Evolutionary conservation across 2,888 invertebrate genomes (phyloP), one percentile per base, ranked within the genome.

Genomic region (Megaustenia siamemsis): DNA sequence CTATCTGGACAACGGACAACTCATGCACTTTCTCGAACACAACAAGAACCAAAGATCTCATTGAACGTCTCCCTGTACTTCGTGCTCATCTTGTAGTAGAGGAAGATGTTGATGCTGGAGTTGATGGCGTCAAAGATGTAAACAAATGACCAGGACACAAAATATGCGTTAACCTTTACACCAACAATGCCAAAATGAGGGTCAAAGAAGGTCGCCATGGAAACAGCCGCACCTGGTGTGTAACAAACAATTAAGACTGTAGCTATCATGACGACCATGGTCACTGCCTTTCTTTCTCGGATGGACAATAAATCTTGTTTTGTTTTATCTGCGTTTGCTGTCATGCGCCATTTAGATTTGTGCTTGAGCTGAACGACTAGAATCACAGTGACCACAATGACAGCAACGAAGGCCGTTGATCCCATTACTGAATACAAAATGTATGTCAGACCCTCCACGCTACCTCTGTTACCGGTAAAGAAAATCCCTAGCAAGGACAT

Each of bases 21-120:
- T n/a, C n/a, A n/a, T n/a, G n/a, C n/a, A n/a, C n/a, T n/a, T n/a
- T n/a, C n/a, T n/a, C n/a, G n/a, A n/a, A n/a, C n/a, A n/a, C n/a
- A n/a, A n/a, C n/a, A n/a, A n/a, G n/a, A n/a, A n/a, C n/a, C n/a
- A 12, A 43, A 43, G 8, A 73, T 45, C 45, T 45, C 15, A 1
- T 45, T 15, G 28, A 43, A 73, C 12, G 71, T 28, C 12, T 43
- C 10, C 28, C 28, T 73, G 71, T 45, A 73, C 45, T 73, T 73
- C 28, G 71, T 45, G 32, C 45, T 73, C 71, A 45, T 73, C 15
- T 1, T n/a, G 45, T 73, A 45, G 45, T 73, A 73, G 45, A 73
- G 28, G n/a, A 43, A 45, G 1, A 73, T 45, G 45, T 45, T 45
- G 21, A 43, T 18, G 10, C 45, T n/a, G 15, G 71, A 43, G 15